Evolutionary conservation across 2,888 invertebrate genomes (phyloP).

Genomic region (Argyra leucocephala): DNA sequence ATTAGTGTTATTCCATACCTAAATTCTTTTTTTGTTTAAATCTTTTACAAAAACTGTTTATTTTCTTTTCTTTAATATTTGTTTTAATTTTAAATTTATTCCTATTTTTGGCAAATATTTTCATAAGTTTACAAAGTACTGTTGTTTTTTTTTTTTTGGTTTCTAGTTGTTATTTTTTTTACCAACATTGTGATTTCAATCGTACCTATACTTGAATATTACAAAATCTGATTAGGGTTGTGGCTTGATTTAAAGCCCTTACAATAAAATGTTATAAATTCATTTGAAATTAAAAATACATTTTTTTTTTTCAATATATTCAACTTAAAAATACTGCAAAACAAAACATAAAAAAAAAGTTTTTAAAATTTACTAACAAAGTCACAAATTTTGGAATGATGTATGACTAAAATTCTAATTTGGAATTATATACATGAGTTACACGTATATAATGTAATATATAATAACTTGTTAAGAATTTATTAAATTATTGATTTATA

Average conservation of each 20-base stretch:
- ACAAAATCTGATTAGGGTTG: not conserved
- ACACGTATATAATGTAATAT: too few species aligned
- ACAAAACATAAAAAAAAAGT: too few species aligned
- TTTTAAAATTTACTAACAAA: too few species aligned
- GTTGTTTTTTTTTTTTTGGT: not conserved
- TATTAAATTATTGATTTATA: too few species aligned
- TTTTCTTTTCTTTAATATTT: not conserved
- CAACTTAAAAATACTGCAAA: not conserved
- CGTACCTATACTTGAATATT: not conserved
- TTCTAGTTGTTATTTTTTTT: not conserved
- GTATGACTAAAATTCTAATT: too few species aligned
- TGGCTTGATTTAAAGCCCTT: slow-evolving; percentile 1
- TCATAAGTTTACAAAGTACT: not conserved
- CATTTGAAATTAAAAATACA: not conserved
- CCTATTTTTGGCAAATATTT: slow-evolving; percentile 1
- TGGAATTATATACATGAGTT: too few species aligned
- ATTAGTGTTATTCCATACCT: not conserved
- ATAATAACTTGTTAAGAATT: too few species aligned
- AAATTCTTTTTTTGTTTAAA: not conserved
- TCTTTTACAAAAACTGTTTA: not conserved
- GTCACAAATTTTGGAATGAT: too few species aligned
- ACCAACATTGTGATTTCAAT: not conserved
- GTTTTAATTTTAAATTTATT: slow-evolving; percentile 3
- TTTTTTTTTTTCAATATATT: too few species aligned
- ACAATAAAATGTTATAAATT: not conserved